Evolutionary conservation across 2,113 vertebrate genomes (phyloP).

Genomic region (Pteropus alecto): DNA sequence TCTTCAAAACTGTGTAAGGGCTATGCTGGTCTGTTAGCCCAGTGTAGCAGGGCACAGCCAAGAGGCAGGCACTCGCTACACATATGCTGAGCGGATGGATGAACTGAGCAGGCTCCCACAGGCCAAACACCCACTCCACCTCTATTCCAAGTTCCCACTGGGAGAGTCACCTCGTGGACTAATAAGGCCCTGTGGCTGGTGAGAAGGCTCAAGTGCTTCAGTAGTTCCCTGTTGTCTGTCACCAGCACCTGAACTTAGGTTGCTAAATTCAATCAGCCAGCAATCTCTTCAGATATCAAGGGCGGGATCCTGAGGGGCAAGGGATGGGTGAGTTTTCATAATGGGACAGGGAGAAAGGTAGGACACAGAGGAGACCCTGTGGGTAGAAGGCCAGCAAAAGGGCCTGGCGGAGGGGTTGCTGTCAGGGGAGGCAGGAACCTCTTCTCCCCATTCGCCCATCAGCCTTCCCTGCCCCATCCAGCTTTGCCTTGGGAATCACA

Average conservation of each 20-base stretch:
- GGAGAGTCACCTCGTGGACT: background rate
- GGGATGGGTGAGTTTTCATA: background rate
- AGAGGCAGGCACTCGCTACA: accelerated
- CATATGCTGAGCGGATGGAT: accelerated
- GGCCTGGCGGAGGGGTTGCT: background rate
- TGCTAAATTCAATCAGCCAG: background rate
- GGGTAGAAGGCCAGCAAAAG: background rate
- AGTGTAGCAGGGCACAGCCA: background rate
- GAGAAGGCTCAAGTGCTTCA: background rate
- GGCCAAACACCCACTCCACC: background rate
- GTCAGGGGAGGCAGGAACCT: background rate
- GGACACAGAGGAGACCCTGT: background rate
- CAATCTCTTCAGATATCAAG: background rate
- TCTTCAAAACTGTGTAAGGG: background rate
- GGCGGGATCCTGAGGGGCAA: background rate
- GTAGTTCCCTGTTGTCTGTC: background rate
- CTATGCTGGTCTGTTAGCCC: background rate
- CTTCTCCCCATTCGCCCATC: background rate
- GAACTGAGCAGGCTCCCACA: background rate
- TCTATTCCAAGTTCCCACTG: background rate
- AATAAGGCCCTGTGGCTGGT: background rate
- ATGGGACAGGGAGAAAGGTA: background rate
- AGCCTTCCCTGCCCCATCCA: background rate
- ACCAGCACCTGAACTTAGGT: background rate
- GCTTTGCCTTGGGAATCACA: background rate